A percentile compares a stretch with the other conserved stretches of the same genome.
These are phyloP conservation scores for Thamnophis sirtalis DNA, from an alignment of 2,113 vertebrate species.

Conservation along the genomic window DNA sequence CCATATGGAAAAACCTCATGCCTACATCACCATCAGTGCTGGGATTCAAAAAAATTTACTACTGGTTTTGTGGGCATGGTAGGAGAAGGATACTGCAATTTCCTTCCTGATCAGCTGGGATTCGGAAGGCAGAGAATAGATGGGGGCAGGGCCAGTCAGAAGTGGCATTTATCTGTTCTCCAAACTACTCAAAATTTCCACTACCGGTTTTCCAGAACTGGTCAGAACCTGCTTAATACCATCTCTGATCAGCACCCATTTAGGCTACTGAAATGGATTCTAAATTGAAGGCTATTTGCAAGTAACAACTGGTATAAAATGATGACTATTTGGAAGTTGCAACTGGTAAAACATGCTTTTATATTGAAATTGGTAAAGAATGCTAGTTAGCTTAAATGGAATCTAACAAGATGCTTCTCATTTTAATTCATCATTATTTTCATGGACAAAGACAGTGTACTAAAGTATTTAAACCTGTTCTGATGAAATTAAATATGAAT, in stretches of 20 bases:
- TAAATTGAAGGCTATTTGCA: background rate
- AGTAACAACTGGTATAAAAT: background rate
- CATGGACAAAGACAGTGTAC: background rate
- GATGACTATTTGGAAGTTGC: background rate
- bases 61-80: too few species aligned
- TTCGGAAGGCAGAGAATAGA: too few species aligned
- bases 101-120: too few species aligned
- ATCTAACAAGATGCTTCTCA: background rate
- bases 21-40: background rate
- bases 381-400: background rate
- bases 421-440: constrained; percentile 20
- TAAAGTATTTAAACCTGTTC: background rate
- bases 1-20: background rate
- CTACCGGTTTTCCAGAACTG: too few species aligned
- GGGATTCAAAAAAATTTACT: too few species aligned
- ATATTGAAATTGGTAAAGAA: background rate
- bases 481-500: constrained; percentile 28
- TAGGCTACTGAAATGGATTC: background rate
- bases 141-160: too few species aligned
- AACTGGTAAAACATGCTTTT: background rate
- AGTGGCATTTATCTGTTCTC: too few species aligned
- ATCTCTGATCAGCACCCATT: background rate
- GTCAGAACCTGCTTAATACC: too few species aligned
- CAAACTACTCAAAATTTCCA: too few species aligned
- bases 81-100: too few species aligned